Conservation (phyloP, 2,888 invertebrate genomes). For the Metopia argyrocephala region DNA sequence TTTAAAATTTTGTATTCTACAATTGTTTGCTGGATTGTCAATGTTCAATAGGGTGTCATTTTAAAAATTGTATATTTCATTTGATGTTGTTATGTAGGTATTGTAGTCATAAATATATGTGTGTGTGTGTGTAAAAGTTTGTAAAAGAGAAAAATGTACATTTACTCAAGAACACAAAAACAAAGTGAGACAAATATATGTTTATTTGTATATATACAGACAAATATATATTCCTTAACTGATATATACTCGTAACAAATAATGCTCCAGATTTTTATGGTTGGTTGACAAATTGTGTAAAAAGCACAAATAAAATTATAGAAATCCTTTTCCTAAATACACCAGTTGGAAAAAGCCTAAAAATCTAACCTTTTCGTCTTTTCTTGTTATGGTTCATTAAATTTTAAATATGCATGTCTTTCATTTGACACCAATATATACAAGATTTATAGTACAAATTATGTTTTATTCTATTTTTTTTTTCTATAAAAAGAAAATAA, state of each 20-base stretch:
- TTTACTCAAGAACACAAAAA: background rate
- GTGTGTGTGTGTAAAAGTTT: background rate
- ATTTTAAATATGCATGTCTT: slow-evolving; percentile 17
- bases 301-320: background rate
- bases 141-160: background rate
- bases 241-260: background rate
- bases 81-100: slow-evolving; percentile 10
- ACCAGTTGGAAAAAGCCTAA: background rate
- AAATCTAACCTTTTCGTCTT: slow-evolving; percentile 4
- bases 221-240: background rate
- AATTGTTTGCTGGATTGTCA: background rate
- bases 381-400: slow-evolving; percentile 39
- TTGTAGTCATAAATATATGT: background rate
- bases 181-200: background rate
- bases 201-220: background rate
- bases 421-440: no score
- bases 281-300: slow-evolving; percentile 11
- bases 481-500: no score
- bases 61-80: slow-evolving; percentile 38
- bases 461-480: no score
- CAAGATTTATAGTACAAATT: no score
- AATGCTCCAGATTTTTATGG: background rate
- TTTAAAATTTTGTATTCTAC: no score
- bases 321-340: background rate
- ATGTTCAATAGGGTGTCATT: slow-evolving; percentile 6